Conservation (phyloP, 2,113 vertebrate species). For the Numida meleagris region DNA sequence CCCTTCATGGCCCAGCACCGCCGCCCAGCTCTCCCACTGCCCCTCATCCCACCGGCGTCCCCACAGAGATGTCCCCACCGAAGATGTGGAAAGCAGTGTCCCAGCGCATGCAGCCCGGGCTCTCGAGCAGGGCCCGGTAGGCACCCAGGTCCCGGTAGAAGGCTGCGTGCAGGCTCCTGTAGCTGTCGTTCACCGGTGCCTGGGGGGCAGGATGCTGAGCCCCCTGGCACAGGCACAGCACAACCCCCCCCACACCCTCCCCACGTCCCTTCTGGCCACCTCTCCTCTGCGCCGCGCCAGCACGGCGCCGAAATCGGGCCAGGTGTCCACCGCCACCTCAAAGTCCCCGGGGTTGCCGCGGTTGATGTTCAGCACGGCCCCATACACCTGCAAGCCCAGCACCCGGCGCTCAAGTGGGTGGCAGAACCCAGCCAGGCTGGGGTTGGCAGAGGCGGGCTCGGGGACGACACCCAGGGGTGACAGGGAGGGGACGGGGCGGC, state of each 20-base stretch:
- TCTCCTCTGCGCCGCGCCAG: constrained; percentile 1
- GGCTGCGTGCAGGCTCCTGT: neutral
- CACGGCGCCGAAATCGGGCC: neutral
- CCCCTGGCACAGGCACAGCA: accelerated
- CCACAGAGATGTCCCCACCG: neutral
- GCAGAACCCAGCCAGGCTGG: too few species aligned
- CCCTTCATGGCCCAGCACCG: too few species aligned
- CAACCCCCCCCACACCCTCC: accelerated
- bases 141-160: constrained; percentile 16
- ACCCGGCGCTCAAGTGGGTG: neutral
- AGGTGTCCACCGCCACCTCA: constrained; percentile 40
- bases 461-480: too few species aligned
- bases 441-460: neutral
- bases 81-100: neutral
- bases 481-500: neutral
- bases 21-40: neutral
- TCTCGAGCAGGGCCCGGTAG: constrained; percentile 29
- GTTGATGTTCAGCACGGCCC: constrained; percentile 54
- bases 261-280: neutral
- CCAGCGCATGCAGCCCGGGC: constrained; percentile 1
- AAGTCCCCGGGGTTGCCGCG: neutral
- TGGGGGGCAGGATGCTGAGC: neutral
- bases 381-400: neutral
- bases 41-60: neutral
- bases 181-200: neutral